Conservation (phyloP, 1,140 invertebrate species). For the Drosophila chauvacae region DNA sequence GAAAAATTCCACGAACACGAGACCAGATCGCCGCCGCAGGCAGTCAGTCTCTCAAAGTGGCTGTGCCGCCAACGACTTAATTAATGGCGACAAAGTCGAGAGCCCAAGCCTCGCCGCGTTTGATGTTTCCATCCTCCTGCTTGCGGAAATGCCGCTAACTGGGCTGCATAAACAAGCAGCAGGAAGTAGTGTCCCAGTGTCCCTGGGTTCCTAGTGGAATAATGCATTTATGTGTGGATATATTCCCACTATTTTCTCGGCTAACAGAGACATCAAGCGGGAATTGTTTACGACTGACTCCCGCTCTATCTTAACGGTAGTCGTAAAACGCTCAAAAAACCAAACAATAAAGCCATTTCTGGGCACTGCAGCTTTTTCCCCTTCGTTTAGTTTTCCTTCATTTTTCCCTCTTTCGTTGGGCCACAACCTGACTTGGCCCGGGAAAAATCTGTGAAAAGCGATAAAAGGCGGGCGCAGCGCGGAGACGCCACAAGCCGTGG, state of each 20-base stretch:
- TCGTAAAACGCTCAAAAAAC: slow-evolving; percentile 56
- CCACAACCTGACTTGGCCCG: slow-evolving; percentile 50
- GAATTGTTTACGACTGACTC: slow-evolving; percentile 56
- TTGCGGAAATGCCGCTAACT: slow-evolving; percentile 64
- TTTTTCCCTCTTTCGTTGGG: background rate
- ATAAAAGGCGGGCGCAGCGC: slow-evolving; percentile 53
- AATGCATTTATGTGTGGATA: too few relatives aligned
- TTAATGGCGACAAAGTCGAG: slow-evolving; percentile 73
- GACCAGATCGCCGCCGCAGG: slow-evolving; percentile 54
- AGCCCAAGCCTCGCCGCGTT: slow-evolving; percentile 43
- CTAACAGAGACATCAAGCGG: slow-evolving; percentile 33
- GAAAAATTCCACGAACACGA: slow-evolving; percentile 76
- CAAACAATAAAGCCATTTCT: slow-evolving; percentile 66
- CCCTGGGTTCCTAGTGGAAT: background rate
- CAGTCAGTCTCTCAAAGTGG: slow-evolving; percentile 44
- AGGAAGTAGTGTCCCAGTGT: slow-evolving; percentile 43
- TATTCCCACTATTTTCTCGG: background rate
- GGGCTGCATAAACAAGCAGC: slow-evolving; percentile 57
- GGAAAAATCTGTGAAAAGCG: slow-evolving; percentile 81
- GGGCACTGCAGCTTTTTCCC: slow-evolving; percentile 6
- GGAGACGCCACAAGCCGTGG: slow-evolving; percentile 16
- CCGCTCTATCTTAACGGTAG: slow-evolving; percentile 72
- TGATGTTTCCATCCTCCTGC: slow-evolving; percentile 33
- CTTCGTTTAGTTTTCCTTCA: background rate
- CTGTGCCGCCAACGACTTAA: slow-evolving; percentile 73